Percentiles rank a stretch among this genome's conserved stretches.
phyloP scores from a whole-genome alignment of 2,888 invertebrate genomes.

The Acanthosoma haemorrhoidale region DNA sequence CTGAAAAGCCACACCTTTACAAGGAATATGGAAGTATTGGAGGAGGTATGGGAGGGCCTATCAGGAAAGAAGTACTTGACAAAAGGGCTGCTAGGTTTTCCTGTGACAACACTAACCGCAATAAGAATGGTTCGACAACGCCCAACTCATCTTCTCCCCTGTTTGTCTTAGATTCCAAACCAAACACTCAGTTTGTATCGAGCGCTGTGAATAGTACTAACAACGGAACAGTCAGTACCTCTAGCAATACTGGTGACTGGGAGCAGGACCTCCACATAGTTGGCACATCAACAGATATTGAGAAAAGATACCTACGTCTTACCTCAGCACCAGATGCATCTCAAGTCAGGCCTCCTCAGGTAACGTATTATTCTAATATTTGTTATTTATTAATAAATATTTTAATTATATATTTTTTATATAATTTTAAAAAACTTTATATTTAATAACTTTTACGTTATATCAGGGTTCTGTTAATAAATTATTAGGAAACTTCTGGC shows the following conservation, averaged over 20 bases:
- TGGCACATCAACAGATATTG: constrained; percentile 88
- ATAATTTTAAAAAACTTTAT: not conserved
- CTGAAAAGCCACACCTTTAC: constrained; percentile 51
- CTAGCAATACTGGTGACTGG: not conserved
- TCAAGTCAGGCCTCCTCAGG: constrained; percentile 29
- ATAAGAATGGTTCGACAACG: not conserved
- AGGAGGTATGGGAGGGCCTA: constrained; percentile 53
- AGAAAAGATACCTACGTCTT: constrained; percentile 91
- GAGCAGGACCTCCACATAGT: constrained; percentile 77
- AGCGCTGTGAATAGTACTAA: not conserved
- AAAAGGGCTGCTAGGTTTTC: constrained; percentile 84
- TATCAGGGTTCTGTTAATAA: too few relatives aligned
- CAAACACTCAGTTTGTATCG: not conserved
- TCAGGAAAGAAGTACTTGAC: constrained; percentile 71
- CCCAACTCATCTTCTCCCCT: not conserved
- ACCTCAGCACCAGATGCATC: constrained; percentile 56
- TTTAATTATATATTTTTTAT: not conserved
- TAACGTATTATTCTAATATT: not conserved
- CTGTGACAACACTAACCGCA: constrained; percentile 47
- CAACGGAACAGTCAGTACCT: not conserved
- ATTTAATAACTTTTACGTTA: too few relatives aligned
- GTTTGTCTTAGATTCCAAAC: constrained; percentile 6
- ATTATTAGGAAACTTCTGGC: too few relatives aligned
- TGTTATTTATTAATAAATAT: too few relatives aligned
- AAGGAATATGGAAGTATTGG: constrained; percentile 54